phyloP scores from a whole-genome alignment of 64 coral and sea anemone species.

The Orbicella faveolata region DNA sequence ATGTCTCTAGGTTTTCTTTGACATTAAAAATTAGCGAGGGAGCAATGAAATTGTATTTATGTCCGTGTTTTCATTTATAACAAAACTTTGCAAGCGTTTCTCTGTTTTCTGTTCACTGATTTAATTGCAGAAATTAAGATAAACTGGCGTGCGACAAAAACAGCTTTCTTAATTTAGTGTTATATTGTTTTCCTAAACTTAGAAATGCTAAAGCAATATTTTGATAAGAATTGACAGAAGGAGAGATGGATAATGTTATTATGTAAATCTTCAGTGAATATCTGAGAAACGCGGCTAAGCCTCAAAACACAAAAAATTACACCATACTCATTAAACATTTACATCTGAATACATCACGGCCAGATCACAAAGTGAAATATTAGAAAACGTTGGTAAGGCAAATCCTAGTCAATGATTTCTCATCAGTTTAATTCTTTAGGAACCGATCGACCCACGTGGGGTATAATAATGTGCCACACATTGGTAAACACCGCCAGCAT shows the following conservation, averaged over 20 bases:
- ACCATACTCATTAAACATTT: conserved; percentile 63
- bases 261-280: conserved; percentile 82
- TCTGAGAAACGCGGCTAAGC: conserved; percentile 31
- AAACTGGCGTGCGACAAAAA: conserved; percentile 5
- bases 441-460: neutral
- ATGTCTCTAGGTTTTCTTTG: neutral
- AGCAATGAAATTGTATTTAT: neutral
- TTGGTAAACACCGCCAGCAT: neutral
- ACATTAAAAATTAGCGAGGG: neutral
- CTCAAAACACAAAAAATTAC: conserved; percentile 55
- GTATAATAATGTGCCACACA: neutral
- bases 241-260: conserved; percentile 61
- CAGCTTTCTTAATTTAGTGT: conserved; percentile 34
- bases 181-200: conserved; percentile 73
- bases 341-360: conserved; percentile 4
- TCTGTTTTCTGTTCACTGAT: neutral
- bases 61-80: neutral
- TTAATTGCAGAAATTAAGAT: neutral
- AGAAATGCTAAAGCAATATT: conserved; percentile 63
- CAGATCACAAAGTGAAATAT: neutral
- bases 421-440: conserved; percentile 1
- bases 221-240: conserved; percentile 43
- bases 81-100: neutral
- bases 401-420: neutral
- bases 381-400: neutral